Conservation (phyloP, 2,797 vertebrate genomes). For the Brotula barbata region DNA sequence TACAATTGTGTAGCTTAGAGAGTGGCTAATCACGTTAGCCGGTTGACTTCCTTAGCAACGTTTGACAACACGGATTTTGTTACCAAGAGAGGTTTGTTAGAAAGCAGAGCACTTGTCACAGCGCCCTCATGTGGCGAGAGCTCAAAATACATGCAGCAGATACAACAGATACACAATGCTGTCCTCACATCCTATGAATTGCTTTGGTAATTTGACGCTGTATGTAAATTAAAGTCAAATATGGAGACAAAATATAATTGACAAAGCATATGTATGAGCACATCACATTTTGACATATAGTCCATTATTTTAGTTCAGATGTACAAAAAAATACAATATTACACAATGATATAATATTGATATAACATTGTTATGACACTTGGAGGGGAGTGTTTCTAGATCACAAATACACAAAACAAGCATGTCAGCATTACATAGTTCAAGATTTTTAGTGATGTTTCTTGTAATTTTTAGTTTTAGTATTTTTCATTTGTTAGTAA, state of each 20-base stretch:
- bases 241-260: not conserved
- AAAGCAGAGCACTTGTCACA: slow-evolving; percentile 13
- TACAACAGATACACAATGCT: not conserved
- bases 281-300: not conserved
- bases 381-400: too few species aligned
- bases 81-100: slow-evolving; percentile 45
- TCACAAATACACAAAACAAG: too few species aligned
- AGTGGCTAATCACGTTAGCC: slow-evolving; percentile 20
- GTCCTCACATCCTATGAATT: not conserved
- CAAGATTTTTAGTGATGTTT: too few species aligned
- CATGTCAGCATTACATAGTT: too few species aligned
- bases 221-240: not conserved
- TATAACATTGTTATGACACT: too few species aligned
- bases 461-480: too few species aligned
- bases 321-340: too few species aligned
- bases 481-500: too few species aligned
- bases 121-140: slow-evolving; percentile 30
- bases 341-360: too few species aligned
- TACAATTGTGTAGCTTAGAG: not conserved
- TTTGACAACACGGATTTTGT: slow-evolving; percentile 67
- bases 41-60: slow-evolving; percentile 76
- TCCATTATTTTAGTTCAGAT: too few species aligned
- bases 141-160: slow-evolving; percentile 7
- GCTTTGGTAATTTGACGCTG: not conserved
- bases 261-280: not conserved